These are phyloP conservation scores for Lophotis ruficrista DNA, from an alignment of 2,113 vertebrate genomes.

Conservation along the genomic window DNA sequence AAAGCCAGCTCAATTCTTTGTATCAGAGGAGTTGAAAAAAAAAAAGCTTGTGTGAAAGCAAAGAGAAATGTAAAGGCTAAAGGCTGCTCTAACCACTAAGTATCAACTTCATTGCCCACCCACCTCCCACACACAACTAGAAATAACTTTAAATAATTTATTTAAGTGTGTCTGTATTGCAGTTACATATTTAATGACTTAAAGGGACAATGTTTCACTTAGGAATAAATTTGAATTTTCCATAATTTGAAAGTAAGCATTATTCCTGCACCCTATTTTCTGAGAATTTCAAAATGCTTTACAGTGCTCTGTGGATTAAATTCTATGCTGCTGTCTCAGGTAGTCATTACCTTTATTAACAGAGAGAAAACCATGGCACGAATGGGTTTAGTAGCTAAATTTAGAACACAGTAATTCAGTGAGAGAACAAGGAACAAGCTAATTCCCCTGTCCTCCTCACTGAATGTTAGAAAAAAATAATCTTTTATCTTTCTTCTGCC, in stretches of 20 bases:
- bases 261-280: not conserved
- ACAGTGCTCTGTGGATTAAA: not conserved
- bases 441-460: not conserved
- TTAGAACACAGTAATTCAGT: not conserved
- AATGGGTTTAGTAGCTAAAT: not conserved
- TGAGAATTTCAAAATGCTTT: not conserved
- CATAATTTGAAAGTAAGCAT: not conserved
- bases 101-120: conserved; percentile 52
- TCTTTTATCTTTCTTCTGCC: not conserved
- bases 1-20: not conserved
- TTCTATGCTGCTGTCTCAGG: not conserved
- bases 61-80: conserved; percentile 39
- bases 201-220: conserved; percentile 1
- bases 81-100: conserved; percentile 59
- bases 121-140: conserved; percentile 65
- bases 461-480: not conserved
- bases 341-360: not conserved
- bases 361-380: not conserved
- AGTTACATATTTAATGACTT: conserved; percentile 35
- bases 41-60: not conserved
- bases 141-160: conserved; percentile 76
- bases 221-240: not conserved
- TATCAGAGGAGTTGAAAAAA: not conserved
- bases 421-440: not conserved
- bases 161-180: conserved; percentile 42